Base-by-base conservation (phyloP, 2,113 vertebrate species). In the Oxygymnocypris stewartii region DNA sequence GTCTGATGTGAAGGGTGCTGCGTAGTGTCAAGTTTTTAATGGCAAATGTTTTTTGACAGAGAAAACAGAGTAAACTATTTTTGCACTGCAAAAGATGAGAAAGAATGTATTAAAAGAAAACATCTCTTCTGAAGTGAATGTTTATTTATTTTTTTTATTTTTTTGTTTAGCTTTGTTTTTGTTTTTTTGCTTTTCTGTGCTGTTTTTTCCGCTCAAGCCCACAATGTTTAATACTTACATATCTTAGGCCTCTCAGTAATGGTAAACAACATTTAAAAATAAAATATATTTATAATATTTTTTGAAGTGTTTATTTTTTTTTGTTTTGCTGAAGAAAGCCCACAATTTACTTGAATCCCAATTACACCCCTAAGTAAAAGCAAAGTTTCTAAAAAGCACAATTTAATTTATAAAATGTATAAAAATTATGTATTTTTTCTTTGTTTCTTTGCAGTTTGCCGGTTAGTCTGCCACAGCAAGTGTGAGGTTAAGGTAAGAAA, bases 401-500 rank as follows among this genome's bases (percentile, higher is more conserved):
- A 40, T 42, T 87, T 11, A 67, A 59, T 76, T 88, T 90, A 73
- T 84, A 78, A 71, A 88, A n/a, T n/a, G 23, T 37, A 89, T 71
- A 90, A 49, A 40, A 51, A 2, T 61, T 65, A 75, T 40, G n/a
- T n/a, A n/a, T 35, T 35, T 35, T 35, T 88, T 49, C 13, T 81
- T 67, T 84, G 75, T 85, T 0, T 89, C 57, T 84, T 82, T 35
- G 44, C 69, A 97, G 97, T 97, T 89, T 97, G 97, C 93, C 95
- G 96, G 69, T 91, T 96, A 90, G 94, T 95, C 75, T 97, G 97
- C 94, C 97, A 97, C 95, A 96, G 95, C 95, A 97, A 97, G 95
- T 97, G 97, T 92, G 96, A 97, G 94, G 95, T 94, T 88, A 97
- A 97, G 97, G 97, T 97, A 97, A 96, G 96, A 90, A 7, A 82